Percentiles rank a stretch among this genome's conserved stretches.
phyloP scores from a whole-genome alignment of 2,888 invertebrate genomes.

The Lasiommata megera region DNA sequence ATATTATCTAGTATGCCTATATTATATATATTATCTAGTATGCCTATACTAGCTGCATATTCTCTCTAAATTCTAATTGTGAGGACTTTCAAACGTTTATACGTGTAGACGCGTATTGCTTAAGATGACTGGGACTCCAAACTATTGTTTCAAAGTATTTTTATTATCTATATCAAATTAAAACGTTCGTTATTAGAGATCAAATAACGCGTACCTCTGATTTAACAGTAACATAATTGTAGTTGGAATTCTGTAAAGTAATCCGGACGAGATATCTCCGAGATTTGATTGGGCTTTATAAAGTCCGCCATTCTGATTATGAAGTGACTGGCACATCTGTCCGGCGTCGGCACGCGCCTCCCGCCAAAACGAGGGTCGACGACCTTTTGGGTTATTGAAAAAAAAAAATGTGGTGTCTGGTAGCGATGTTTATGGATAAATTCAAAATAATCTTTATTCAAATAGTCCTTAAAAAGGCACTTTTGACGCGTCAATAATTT shows the following conservation, averaged over 20 bases:
- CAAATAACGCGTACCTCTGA: conserved; percentile 43
- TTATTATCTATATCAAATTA: conserved; percentile 41
- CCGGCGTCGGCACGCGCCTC: conserved; percentile 63
- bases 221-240: conserved; percentile 72
- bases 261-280: conserved; percentile 70
- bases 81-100: no score
- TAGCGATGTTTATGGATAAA: not conserved
- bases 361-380: conserved; percentile 56
- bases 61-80: no score
- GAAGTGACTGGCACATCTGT: conserved; percentile 73
- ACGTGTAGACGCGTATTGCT: no score
- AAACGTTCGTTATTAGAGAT: conserved; percentile 62
- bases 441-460: no score
- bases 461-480: no score
- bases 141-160: conserved; percentile 15
- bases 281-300: conserved; percentile 71
- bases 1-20: no score
- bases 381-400: conserved; percentile 50
- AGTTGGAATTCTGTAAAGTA: conserved; percentile 71
- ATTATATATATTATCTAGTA: no score
- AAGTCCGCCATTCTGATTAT: conserved; percentile 68
- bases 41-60: no score
- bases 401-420: not conserved
- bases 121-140: no score
- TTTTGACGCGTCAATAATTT: no score